Evolutionary conservation across 2,888 invertebrate species (phyloP).

Genomic region (Yponomeuta sedellus): DNA sequence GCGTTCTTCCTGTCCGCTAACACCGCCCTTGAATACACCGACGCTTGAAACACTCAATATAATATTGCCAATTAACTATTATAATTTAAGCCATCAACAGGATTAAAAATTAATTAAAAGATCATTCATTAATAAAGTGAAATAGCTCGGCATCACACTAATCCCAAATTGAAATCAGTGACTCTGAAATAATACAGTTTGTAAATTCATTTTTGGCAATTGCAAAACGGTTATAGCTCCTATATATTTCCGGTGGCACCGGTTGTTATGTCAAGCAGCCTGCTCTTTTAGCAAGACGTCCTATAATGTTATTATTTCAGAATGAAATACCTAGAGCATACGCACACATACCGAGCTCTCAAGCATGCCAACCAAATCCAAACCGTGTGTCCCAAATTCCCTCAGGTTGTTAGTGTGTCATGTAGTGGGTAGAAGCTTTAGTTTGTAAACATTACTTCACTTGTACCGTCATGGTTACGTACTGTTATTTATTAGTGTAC

Average conservation of each 20-base stretch:
- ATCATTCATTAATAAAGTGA: neutral
- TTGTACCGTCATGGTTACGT: slow-evolving; percentile 6
- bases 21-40: no score
- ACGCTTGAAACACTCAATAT: no score
- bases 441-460: slow-evolving; percentile 5
- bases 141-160: neutral
- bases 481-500: slow-evolving; percentile 9
- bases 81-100: no score
- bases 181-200: no score
- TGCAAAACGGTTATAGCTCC: no score
- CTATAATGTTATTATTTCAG: neutral
- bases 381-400: slow-evolving; percentile 24
- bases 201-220: no score
- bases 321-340: neutral
- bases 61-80: no score
- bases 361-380: neutral
- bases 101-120: neutral
- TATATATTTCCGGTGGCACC: no score
- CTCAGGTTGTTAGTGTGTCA: slow-evolving; percentile 16
- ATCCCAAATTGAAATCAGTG: neutral
- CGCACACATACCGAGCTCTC: neutral
- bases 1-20: no score
- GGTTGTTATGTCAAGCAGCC: no score
- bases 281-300: neutral
- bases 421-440: slow-evolving; percentile 11